Percentiles rank a stretch among this genome's conserved stretches.
Evolutionary conservation across 2,113 vertebrate species (phyloP).

Genomic region (Cynoglossus semilaevis): DNA sequence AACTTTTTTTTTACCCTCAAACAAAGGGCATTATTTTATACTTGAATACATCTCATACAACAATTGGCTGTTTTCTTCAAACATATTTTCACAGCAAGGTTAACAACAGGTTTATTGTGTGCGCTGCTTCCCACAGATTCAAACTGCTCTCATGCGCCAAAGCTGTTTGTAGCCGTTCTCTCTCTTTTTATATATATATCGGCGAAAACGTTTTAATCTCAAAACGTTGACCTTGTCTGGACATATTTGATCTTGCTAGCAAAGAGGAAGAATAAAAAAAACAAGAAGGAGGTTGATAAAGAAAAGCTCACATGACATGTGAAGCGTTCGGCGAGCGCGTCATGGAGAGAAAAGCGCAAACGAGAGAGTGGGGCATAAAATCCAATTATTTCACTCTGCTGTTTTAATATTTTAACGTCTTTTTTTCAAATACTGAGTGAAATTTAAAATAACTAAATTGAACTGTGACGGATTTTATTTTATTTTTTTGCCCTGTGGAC

Average conservation of each 20-base stretch:
- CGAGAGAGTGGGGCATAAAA: slow-evolving; percentile 74
- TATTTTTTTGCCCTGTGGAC: no score
- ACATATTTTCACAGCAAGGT: slow-evolving; percentile 99
- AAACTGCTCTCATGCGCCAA: slow-evolving; percentile 77
- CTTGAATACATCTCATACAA: slow-evolving; percentile 99
- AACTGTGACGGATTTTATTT: slow-evolving; percentile 44
- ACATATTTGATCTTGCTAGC: slow-evolving; percentile 74
- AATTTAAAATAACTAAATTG: slow-evolving; percentile 39
- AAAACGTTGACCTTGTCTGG: slow-evolving; percentile 65
- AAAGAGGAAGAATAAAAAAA: slow-evolving; percentile 68
- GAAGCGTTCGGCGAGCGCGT: slow-evolving; percentile 66
- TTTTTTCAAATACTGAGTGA: slow-evolving; percentile 58
- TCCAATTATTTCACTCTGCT: slow-evolving; percentile 78
- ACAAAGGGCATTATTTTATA: slow-evolving; percentile 99
- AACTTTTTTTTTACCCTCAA: slow-evolving; percentile 86
- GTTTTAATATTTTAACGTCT: slow-evolving; percentile 70
- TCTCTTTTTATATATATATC: slow-evolving; percentile 42
- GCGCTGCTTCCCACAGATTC: slow-evolving; percentile 79
- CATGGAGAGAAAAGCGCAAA: slow-evolving; percentile 73
- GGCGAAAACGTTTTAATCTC: slow-evolving; percentile 75
- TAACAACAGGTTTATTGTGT: slow-evolving; percentile 86
- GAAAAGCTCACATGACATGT: slow-evolving; percentile 72
- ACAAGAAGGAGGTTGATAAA: slow-evolving; percentile 55
- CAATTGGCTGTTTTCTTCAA: slow-evolving; percentile 99
- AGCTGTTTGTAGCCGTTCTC: slow-evolving; percentile 63